A percentile compares a stretch with the other conserved stretches of the same genome.
phyloP scores from a whole-genome alignment of 1,140 invertebrate genomes.

The Conus betulinus region DNA sequence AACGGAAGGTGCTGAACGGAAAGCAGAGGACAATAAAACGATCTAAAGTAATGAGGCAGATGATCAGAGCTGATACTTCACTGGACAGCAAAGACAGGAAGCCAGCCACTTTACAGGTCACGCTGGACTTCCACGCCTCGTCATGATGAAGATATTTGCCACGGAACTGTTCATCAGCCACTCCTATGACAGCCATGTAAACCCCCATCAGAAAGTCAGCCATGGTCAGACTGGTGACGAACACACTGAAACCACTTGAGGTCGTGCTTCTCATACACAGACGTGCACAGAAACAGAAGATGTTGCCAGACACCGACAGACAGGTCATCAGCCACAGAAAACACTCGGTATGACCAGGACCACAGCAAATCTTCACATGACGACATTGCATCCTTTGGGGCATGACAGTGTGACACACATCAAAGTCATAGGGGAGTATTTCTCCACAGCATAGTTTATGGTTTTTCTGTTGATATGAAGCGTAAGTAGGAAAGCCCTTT shows the following conservation, averaged over 20 bases:
- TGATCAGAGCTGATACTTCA: too few species aligned
- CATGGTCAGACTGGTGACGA: slow-evolving; percentile 47
- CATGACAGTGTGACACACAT: slow-evolving; percentile 37
- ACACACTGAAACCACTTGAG: slow-evolving; percentile 44
- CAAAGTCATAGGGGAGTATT: background rate
- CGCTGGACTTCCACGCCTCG: background rate
- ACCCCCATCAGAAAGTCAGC: slow-evolving; percentile 66
- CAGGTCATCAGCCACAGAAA: slow-evolving; percentile 24
- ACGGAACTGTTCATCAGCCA: slow-evolving; percentile 54
- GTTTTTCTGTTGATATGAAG: slow-evolving; percentile 41
- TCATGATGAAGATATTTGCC: slow-evolving; percentile 57
- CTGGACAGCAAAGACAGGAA: too few species aligned
- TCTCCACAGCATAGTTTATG: slow-evolving; percentile 36
- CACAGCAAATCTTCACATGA: slow-evolving; percentile 29
- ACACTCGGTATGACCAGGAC: slow-evolving; percentile 33
- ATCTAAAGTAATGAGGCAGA: too few species aligned
- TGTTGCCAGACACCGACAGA: slow-evolving; percentile 39
- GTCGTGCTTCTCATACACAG: slow-evolving; percentile 25
- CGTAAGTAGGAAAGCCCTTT: too few species aligned
- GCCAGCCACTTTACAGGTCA: too few species aligned
- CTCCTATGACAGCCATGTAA: slow-evolving; percentile 64
- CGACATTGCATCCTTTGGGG: slow-evolving; percentile 45
- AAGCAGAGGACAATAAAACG: too few species aligned
- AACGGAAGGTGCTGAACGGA: too few species aligned
- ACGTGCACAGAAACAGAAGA: slow-evolving; percentile 43